A percentile compares a stretch with the other conserved stretches of the same genome.
Evolutionary conservation across 2,888 invertebrate species (phyloP).

Genomic region (Dynastes hyllus): DNA sequence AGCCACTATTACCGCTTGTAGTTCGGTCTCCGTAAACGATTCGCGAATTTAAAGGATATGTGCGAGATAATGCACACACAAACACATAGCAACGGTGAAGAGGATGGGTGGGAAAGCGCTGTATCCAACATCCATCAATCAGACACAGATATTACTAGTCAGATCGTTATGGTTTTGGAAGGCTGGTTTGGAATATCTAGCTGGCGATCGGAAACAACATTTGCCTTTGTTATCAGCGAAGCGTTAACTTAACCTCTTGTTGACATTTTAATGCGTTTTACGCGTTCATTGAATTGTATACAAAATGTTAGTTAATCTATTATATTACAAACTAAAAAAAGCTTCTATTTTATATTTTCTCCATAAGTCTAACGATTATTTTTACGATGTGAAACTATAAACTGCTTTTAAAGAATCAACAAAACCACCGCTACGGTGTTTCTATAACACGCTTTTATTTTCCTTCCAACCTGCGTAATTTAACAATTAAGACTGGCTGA

Average conservation of each 20-base stretch:
- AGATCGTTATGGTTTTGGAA: conserved; percentile 52
- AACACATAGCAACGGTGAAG: conserved; percentile 38
- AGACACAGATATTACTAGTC: conserved; percentile 58
- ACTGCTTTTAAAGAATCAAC: too few species aligned
- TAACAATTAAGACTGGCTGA: too few species aligned
- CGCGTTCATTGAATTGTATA: too few species aligned
- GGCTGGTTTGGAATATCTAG: conserved; percentile 11
- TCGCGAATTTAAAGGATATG: conserved; percentile 65
- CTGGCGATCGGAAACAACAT: conserved; percentile 8
- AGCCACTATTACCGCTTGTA: conserved; percentile 53
- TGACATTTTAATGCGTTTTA: too few species aligned
- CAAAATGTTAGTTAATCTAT: too few species aligned
- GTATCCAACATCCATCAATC: conserved; percentile 61
- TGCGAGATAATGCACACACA: conserved; percentile 58
- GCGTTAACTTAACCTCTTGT: conserved; percentile 1
- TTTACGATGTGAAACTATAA: too few species aligned
- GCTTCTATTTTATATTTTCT: too few species aligned
- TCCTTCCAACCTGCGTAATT: too few species aligned
- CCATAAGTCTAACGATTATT: too few species aligned
- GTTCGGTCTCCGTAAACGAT: conserved; percentile 65
- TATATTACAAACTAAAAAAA: too few species aligned
- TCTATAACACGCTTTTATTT: too few species aligned
- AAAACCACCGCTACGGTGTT: too few species aligned
- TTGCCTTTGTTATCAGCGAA: conserved; percentile 14
- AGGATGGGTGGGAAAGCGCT: conserved; percentile 44